Base-by-base conservation (phyloP, 2,113 vertebrate genomes). In the Seriola quinqueradiata region DNA sequence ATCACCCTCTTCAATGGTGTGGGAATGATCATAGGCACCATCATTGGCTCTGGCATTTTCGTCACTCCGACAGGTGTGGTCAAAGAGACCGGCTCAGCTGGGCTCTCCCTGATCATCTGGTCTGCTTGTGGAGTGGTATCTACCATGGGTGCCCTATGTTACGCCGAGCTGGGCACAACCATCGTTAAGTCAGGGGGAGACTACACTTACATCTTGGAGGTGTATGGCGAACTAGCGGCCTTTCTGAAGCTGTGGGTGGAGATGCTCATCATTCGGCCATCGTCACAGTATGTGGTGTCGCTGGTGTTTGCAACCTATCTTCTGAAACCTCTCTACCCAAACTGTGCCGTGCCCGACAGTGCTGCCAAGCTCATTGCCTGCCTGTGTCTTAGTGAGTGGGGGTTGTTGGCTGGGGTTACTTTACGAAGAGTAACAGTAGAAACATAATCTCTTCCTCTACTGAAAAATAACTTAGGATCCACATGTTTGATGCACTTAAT, bases 241-340 rank as follows among this genome's bases (percentile, higher is more conserved):
- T 95, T 95, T 69, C 86, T 95, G 1, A 95, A 95, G 70, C 92
- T 95, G 61, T 95, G 95, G 95, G 88, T 95, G 79, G 95, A 95
- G 87, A 95, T 95, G 95, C 93, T 95, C n/a, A 95, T 95, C 77
- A 95, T 95, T 46, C 90, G 95, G 4, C 95, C 95, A 0, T 95
- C 95, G 0, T 95, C 95, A 0, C 95, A 95, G 80, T 95, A 95
- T 11, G 94, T 95, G 69, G 94, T 95, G 77, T 95, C 94, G 0
- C 90, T 95, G 88, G 95, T 95, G 79, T 95, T 95, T 3, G 95
- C 95, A 10, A 95, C 92, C 17, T 95, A 95, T 83, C 92, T 95
- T 2, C 92, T 95, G 72, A 95, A 95, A 74, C 95, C 95, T 3
- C 85, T 95, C 66, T 95, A 94, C 85, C 94, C 95, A 5, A 77